Percentiles rank a stretch among this genome's conserved stretches.
These are phyloP conservation scores for Podiceps cristatus DNA, from an alignment of 2,113 vertebrate genomes.

Conservation along the genomic window DNA sequence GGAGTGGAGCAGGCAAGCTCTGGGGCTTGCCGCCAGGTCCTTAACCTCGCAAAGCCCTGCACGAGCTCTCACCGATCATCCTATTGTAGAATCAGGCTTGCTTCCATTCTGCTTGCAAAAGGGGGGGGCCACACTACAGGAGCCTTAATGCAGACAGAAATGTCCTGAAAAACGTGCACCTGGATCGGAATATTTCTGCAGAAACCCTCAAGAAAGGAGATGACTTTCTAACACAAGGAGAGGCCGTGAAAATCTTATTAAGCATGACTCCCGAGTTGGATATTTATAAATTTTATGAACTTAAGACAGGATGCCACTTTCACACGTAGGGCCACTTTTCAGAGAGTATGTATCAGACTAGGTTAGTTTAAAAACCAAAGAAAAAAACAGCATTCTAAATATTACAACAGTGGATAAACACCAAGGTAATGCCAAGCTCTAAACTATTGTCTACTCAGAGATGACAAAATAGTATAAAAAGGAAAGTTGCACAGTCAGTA, in stretches of 20 bases:
- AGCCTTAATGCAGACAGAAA: not conserved
- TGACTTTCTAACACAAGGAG: not conserved
- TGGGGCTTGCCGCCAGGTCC: not conserved
- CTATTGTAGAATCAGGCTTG: rapidly evolving
- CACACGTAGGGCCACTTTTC: not conserved
- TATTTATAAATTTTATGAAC: not conserved
- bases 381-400: not conserved
- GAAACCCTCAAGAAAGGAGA: not conserved
- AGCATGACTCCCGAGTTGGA: rapidly evolving
- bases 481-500: not conserved
- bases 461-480: not conserved
- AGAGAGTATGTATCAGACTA: not conserved
- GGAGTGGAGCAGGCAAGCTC: not conserved
- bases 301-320: not conserved
- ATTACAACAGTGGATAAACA: not conserved
- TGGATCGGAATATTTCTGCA: not conserved
- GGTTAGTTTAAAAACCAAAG: not conserved
- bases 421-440: not conserved
- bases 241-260: not conserved
- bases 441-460: not conserved
- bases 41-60: not conserved
- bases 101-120: not conserved
- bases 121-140: not conserved
- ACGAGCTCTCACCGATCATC: rapidly evolving
- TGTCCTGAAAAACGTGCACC: not conserved